Evolutionary conservation across 1,140 invertebrate genomes (phyloP).

Genomic region (Ceratoteleas bidentatus): DNA sequence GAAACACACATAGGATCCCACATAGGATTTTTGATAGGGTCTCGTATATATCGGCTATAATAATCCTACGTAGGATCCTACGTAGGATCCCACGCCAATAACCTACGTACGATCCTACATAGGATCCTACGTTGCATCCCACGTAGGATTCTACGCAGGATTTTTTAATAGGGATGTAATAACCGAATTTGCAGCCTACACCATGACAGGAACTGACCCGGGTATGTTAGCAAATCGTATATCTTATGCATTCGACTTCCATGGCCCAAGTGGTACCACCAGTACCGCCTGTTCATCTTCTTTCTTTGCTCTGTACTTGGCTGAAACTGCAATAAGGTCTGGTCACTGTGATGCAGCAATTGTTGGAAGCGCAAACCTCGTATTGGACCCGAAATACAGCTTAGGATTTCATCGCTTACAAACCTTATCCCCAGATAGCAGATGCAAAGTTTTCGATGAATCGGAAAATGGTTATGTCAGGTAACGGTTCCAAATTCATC

Average conservation of each 20-base stretch:
- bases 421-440: slow-evolving; percentile 94
- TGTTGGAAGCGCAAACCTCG: slow-evolving; percentile 92
- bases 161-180: too few relatives aligned
- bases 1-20: too few relatives aligned
- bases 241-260: slow-evolving; percentile 97
- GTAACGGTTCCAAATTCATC: not conserved
- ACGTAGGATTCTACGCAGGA: too few relatives aligned
- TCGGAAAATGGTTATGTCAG: slow-evolving; percentile 95
- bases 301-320: slow-evolving; percentile 93
- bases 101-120: too few relatives aligned
- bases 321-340: slow-evolving; percentile 89
- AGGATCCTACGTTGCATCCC: too few relatives aligned
- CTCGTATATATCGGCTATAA: too few relatives aligned
- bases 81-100: too few relatives aligned
- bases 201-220: slow-evolving; percentile 88
- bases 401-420: slow-evolving; percentile 95
- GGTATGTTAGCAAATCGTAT: slow-evolving; percentile 98
- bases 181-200: not conserved
- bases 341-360: slow-evolving; percentile 96
- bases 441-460: slow-evolving; percentile 96
- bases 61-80: too few relatives aligned
- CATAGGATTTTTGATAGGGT: too few relatives aligned
- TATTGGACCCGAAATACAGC: slow-evolving; percentile 92
- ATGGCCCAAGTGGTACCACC: slow-evolving; percentile 93
- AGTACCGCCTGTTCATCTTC: slow-evolving; percentile 98